Conservation (phyloP, 2,888 invertebrate genomes). For the Nasonovia ribisnigri region DNA sequence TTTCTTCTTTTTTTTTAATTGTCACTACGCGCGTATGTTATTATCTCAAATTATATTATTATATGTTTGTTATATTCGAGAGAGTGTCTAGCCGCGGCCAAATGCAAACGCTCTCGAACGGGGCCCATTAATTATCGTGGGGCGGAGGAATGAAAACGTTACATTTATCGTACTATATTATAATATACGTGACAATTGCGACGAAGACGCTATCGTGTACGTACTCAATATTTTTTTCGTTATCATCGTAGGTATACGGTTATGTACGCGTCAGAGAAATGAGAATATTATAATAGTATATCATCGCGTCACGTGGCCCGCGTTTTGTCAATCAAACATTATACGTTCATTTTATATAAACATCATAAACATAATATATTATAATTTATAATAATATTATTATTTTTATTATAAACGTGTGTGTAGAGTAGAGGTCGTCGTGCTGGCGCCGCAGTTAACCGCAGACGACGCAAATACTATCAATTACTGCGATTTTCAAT, state of each 20-base stretch:
- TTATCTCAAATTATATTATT: neutral
- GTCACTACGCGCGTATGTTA: neutral
- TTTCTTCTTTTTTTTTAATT: constrained; percentile 19
- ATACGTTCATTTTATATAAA: no score
- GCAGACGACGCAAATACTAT: neutral
- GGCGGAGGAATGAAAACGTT: constrained; percentile 5
- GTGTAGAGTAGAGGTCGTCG: neutral
- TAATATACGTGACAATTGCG: neutral
- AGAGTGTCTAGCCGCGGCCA: neutral
- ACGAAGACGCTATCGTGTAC: neutral
- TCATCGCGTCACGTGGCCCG: neutral
- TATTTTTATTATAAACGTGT: neutral
- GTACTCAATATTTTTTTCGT: neutral
- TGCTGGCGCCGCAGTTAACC: neutral
- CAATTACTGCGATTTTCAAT: neutral
- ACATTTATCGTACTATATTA: neutral
- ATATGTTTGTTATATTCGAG: neutral
- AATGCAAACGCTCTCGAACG: neutral
- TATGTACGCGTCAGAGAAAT: neutral
- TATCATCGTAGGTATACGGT: neutral
- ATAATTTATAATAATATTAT: neutral
- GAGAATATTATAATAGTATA: neutral
- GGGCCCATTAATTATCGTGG: constrained; percentile 35
- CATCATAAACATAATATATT: no score
- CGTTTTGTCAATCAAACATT: constrained; percentile 9